Evolutionary conservation across 2,797 vertebrate species (phyloP).

Genomic region (Dendrocincla tyrannina): DNA sequence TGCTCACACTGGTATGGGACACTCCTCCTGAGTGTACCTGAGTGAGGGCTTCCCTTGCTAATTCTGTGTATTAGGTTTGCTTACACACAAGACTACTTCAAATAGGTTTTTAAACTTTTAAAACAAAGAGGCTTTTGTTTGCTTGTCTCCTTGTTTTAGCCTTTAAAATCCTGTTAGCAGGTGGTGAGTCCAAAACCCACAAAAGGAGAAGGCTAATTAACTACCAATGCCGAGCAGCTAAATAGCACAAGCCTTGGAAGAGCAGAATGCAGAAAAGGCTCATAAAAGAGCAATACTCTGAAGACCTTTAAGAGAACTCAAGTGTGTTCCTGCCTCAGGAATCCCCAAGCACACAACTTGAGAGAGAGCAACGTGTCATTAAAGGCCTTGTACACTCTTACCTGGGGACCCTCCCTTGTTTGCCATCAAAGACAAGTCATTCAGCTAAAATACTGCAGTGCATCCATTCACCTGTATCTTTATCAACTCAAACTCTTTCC

Average conservation of each 20-base stretch:
- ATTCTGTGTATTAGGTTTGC: not conserved
- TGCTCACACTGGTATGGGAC: not conserved
- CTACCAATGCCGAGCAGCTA: fast-evolving
- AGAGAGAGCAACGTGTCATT: not conserved
- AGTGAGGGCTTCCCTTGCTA: not conserved
- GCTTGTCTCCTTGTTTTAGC: not conserved
- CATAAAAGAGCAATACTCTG: not conserved
- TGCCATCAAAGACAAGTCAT: not conserved
- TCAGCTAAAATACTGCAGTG: not conserved
- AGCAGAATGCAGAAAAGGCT: not conserved
- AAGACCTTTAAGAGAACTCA: not conserved
- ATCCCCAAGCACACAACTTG: not conserved
- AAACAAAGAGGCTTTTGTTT: not conserved
- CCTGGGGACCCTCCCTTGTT: not conserved
- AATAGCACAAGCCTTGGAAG: not conserved
- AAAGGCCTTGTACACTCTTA: not conserved
- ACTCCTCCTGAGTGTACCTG: fast-evolving
- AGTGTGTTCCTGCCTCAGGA: not conserved
- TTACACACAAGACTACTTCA: not conserved
- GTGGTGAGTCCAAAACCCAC: not conserved
- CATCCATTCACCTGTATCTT: not conserved
- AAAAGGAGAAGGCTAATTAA: not conserved
- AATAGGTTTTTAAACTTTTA: not conserved
- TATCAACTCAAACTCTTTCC: not conserved
- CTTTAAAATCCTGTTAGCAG: not conserved